Conservation (phyloP, 2,888 invertebrate genomes). For the Plebejus anna region DNA sequence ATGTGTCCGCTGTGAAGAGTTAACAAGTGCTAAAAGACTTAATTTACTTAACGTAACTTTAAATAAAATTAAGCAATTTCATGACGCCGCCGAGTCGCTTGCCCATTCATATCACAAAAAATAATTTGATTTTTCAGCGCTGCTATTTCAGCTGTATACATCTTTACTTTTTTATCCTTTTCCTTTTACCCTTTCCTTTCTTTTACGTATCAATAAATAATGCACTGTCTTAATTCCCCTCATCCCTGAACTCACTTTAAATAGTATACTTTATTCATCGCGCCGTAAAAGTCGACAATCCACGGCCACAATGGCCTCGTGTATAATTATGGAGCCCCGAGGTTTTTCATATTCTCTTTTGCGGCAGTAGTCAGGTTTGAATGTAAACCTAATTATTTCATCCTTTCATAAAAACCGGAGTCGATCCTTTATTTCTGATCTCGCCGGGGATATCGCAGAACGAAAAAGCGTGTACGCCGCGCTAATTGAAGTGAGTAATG, state of each 20-base stretch:
- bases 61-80: too few species aligned
- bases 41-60: not conserved
- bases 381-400: conserved; percentile 45
- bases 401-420: conserved; percentile 39
- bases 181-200: not conserved
- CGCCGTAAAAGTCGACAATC: conserved; percentile 30
- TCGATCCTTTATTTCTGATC: conserved; percentile 39
- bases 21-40: too few species aligned
- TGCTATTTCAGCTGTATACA: not conserved
- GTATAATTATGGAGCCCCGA: conserved; percentile 38
- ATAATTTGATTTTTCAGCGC: too few species aligned
- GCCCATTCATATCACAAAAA: too few species aligned
- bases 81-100: too few species aligned
- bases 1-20: too few species aligned
- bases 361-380: conserved; percentile 38
- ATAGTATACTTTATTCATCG: conserved; percentile 18
- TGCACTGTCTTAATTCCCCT: conserved; percentile 8
- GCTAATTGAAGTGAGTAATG: conserved; percentile 66
- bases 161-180: not conserved
- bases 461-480: conserved; percentile 53
- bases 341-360: conserved; percentile 36
- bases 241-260: conserved; percentile 15
- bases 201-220: conserved; percentile 3
- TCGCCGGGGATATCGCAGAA: conserved; percentile 45
- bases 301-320: conserved; percentile 37